Evolutionary conservation across 2,888 invertebrate genomes (phyloP).

Genomic region (Achlya flavicornis): DNA sequence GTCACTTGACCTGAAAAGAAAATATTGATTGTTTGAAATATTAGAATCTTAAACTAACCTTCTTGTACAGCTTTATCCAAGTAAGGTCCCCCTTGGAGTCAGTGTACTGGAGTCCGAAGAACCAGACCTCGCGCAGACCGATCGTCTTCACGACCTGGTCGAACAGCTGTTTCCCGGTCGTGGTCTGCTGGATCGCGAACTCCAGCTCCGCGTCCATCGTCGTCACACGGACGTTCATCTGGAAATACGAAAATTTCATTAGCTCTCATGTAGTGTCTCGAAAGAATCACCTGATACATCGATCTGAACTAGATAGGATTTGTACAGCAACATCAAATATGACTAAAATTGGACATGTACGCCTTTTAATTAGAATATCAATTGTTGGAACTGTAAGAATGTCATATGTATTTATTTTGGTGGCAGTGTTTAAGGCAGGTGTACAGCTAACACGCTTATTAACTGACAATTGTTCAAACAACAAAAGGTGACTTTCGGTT

Average conservation of each 20-base stretch:
- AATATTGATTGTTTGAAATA: background rate
- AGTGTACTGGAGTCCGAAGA: constrained; percentile 99
- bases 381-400: background rate
- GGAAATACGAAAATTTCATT: constrained; percentile 42
- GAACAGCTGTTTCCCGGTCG: constrained; percentile 99
- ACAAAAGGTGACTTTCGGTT: background rate
- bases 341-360: background rate
- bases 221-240: constrained; percentile 99
- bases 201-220: constrained; percentile 99
- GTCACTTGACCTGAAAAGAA: background rate
- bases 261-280: background rate
- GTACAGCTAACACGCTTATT: background rate
- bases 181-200: constrained; percentile 99
- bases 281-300: no score
- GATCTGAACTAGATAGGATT: background rate
- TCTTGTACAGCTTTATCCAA: constrained; percentile 99
- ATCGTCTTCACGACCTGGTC: constrained; percentile 99
- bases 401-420: background rate
- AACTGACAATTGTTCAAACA: background rate
- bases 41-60: constrained; percentile 86
- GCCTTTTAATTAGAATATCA: background rate
- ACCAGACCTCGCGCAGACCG: constrained; percentile 99
- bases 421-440: background rate
- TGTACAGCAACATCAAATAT: background rate
- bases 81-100: constrained; percentile 99